These are phyloP conservation scores for Sisor rabdophorus DNA, from an alignment of 2,113 vertebrate species.

Conservation along the genomic window DNA sequence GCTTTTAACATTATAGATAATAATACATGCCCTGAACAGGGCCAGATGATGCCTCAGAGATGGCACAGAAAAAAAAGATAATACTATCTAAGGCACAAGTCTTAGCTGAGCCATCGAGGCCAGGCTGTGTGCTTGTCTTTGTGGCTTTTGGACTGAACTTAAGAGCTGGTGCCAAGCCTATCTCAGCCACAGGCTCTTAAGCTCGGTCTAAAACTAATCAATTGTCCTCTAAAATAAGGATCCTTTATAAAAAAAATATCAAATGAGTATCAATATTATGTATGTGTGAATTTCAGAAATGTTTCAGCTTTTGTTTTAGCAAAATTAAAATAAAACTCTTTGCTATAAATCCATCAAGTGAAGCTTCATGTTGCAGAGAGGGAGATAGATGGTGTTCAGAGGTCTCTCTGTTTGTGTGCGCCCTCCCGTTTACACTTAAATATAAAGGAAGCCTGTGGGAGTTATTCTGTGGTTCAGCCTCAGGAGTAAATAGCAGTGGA, in stretches of 20 bases:
- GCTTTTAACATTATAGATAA: constrained; percentile 57
- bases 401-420: constrained; percentile 16
- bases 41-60: constrained; percentile 48
- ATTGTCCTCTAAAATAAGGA: background rate
- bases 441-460: constrained; percentile 28
- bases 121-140: constrained; percentile 22
- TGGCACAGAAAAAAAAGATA: constrained; percentile 12
- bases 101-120: constrained; percentile 12
- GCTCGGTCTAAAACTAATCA: constrained; percentile 16
- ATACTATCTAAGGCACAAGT: background rate
- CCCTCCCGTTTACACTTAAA: constrained; percentile 18
- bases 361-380: constrained; percentile 17
- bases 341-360: constrained; percentile 22
- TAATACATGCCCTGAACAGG: constrained; percentile 57
- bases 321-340: constrained; percentile 16
- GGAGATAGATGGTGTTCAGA: constrained; percentile 24
- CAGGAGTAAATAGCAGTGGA: constrained; percentile 24
- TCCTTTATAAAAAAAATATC: too few relatives aligned
- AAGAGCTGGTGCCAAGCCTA: constrained; percentile 17
- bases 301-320: background rate
- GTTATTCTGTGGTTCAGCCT: constrained; percentile 23
- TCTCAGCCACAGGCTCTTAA: constrained; percentile 3
- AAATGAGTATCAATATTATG: background rate
- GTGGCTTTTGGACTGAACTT: constrained; percentile 20
- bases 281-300: constrained; percentile 2